Evolutionary conservation across 1,140 invertebrate species (phyloP).

Genomic region (Saxidomus purpurata): DNA sequence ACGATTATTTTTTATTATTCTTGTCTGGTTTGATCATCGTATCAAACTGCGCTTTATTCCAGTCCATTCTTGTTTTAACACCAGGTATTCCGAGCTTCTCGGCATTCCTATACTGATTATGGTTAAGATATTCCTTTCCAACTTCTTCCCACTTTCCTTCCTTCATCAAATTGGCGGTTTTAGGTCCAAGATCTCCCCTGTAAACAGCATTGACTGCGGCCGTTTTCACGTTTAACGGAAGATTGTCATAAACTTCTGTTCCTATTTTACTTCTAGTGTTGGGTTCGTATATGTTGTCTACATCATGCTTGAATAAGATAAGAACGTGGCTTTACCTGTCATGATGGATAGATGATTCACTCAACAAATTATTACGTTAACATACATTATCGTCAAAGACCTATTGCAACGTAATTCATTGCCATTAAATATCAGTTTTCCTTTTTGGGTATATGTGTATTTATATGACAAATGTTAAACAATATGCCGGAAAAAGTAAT

Average conservation of each 20-base stretch:
- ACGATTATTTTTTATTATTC: too few relatives aligned
- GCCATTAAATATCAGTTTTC: too few relatives aligned
- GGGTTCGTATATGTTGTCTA: not conserved
- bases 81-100: not conserved
- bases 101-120: slow-evolving; percentile 12
- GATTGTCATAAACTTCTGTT: not conserved
- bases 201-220: not conserved
- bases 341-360: too few relatives aligned
- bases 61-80: not conserved
- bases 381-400: too few relatives aligned
- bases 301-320: not conserved
- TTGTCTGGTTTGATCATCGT: not conserved
- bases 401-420: too few relatives aligned
- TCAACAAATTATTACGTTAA: too few relatives aligned
- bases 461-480: too few relatives aligned
- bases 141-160: not conserved
- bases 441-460: too few relatives aligned
- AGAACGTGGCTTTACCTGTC: too few relatives aligned
- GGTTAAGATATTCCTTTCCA: not conserved
- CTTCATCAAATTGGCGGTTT: not conserved
- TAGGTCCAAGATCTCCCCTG: not conserved
- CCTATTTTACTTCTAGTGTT: not conserved
- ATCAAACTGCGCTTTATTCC: not conserved
- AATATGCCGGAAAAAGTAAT: too few relatives aligned
- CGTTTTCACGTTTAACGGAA: not conserved